Base-by-base conservation (phyloP, 2,113 vertebrate genomes). In the Hydropotes inermis region DNA sequence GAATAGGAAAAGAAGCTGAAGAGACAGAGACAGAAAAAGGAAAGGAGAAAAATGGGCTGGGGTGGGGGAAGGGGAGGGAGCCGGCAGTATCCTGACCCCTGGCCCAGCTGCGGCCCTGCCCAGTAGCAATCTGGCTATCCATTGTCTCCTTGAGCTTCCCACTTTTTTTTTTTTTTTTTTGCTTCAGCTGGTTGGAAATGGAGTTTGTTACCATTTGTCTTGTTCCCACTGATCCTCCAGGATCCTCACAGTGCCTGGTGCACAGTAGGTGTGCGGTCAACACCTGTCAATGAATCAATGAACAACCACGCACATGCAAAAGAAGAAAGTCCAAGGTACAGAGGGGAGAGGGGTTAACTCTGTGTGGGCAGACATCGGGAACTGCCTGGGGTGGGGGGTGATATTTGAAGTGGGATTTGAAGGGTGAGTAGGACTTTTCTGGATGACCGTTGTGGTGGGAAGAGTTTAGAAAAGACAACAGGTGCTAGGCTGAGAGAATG, bases 361-460 rank as follows among this genome's bases (percentile, higher is more conserved):
- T 43, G 5, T 0, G 0, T 13, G 1, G 30, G 9, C 7, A 58
- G 58, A 28, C 76, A 27, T 45, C 81, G n/a, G 78, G 19, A 52
- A 54, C 23, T 23, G 55, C 50, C 36, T 27, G 28, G 84, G 39
- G 90, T 50, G 21, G 45, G 64, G 57, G 57, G 74, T 30, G 23
- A 36, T 14, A 0, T 11, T 52, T 33, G 10, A 50, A 86, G 45
- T 47, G 45, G 30, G 36, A 25, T 39, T 45, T 60, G 76, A 61
- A 36, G 93, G 61, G 43, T 19, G 27, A n/a, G 33, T 27, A 67
- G 50, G 36, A 88, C 36, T 55, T 95, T 87, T 52, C 79, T 79
- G 12, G 60, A 36, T 33, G 45, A 36, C 1, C 1, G 7, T 10
- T 33, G 16, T 5, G 0, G 54, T 19, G 28, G 13, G 19, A 58